phyloP scores from a whole-genome alignment of 2,888 invertebrate species.

The Ectropis crepuscularia region DNA sequence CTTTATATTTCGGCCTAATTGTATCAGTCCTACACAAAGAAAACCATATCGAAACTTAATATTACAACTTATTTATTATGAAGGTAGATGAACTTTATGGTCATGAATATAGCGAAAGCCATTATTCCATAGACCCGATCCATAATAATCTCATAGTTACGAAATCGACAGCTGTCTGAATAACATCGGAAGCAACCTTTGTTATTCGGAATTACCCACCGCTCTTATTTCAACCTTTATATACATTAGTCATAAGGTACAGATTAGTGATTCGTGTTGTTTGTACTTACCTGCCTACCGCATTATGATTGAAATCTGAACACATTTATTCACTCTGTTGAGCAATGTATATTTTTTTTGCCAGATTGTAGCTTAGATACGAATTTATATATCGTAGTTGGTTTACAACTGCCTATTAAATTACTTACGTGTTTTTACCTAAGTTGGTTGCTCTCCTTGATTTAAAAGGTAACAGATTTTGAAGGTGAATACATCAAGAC shows the following conservation, averaged over 20 bases:
- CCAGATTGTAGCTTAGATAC: constrained; percentile 49
- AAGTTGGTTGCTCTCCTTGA: constrained; percentile 46
- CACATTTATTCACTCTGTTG: constrained; percentile 52
- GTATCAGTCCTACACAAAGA: too few relatives aligned
- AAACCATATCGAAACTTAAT: too few relatives aligned
- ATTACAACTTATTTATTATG: too few relatives aligned
- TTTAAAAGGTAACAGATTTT: constrained; percentile 36
- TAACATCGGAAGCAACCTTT: constrained; percentile 65
- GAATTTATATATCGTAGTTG: constrained; percentile 29
- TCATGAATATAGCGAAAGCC: constrained; percentile 17
- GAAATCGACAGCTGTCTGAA: constrained; percentile 64
- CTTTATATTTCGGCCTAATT: too few relatives aligned
- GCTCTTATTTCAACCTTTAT: constrained; percentile 11
- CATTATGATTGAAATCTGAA: constrained; percentile 30
- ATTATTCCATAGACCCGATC: constrained; percentile 21
- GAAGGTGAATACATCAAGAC: not conserved
- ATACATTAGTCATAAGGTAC: constrained; percentile 1
- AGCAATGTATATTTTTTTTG: constrained; percentile 57
- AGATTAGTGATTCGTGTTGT: constrained; percentile 1
- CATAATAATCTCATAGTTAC: constrained; percentile 44
- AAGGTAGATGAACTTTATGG: constrained; percentile 7
- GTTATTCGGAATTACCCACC: constrained; percentile 65
- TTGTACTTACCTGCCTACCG: constrained; percentile 16
- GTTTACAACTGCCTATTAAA: constrained; percentile 39
- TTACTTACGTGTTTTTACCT: constrained; percentile 30